These are phyloP conservation scores for Spea multiplicata DNA, from an alignment of 2,113 vertebrate genomes.

Conservation along the genomic window DNA sequence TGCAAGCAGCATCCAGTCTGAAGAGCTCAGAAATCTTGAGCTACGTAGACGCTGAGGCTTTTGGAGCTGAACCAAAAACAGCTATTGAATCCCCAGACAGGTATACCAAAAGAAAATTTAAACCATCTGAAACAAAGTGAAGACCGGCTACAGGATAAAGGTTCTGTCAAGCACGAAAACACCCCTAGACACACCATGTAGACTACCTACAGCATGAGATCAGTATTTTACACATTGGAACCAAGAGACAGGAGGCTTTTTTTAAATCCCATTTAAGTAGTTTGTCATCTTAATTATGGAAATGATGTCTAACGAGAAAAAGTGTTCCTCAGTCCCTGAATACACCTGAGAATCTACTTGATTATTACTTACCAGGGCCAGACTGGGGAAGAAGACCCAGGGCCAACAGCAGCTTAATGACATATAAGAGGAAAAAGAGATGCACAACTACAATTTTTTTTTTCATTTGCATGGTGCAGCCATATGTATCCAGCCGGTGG, in stretches of 20 bases:
- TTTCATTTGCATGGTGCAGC: too few relatives aligned
- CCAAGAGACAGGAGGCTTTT: neutral
- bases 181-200: neutral
- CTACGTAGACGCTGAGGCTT: slow-evolving; percentile 36
- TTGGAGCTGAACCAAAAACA: slow-evolving; percentile 38
- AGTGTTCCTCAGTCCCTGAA: too few relatives aligned
- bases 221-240: neutral
- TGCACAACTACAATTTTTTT: too few relatives aligned
- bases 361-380: too few relatives aligned
- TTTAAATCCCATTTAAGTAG: too few relatives aligned
- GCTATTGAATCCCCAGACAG: slow-evolving; percentile 36
- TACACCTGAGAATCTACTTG: too few relatives aligned
- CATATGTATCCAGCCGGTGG: too few relatives aligned
- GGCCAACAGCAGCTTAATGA: too few relatives aligned
- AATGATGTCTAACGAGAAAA: too few relatives aligned
- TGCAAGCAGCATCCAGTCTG: slow-evolving; percentile 17
- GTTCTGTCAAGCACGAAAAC: slow-evolving; percentile 10
- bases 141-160: slow-evolving; percentile 27
- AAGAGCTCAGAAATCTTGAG: slow-evolving; percentile 16
- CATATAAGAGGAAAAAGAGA: too few relatives aligned
- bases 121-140: slow-evolving; percentile 32
- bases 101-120: slow-evolving; percentile 40
- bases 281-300: too few relatives aligned
- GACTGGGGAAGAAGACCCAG: too few relatives aligned
- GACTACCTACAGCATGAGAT: neutral